Evolutionary conservation across 2,888 invertebrate genomes (phyloP), one percentile per base, ranked within the genome.

Genomic region (Poecilus cupreus): DNA sequence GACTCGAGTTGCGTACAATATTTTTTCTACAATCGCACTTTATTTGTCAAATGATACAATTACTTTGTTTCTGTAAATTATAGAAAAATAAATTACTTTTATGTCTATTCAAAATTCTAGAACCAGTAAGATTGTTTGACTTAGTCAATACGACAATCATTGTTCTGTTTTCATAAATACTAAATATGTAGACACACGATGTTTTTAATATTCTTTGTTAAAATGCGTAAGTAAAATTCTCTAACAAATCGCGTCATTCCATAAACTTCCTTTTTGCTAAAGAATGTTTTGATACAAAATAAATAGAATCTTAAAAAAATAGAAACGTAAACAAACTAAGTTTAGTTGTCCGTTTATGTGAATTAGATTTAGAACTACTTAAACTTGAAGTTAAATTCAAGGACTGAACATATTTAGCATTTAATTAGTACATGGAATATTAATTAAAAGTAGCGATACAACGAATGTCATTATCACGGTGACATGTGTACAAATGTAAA

Each of bases 401-500:
- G 60, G 26, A 11, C n/a, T 6, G 0, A 0, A n/a, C 18, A 26
- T 26, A 24, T 60, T 60, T 60, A 6, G 24, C 26, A 26, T 60
- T 60, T 26, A 60, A 60, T 13, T n/a, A 60, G 2, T n/a, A 60
- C 26, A 13, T 32, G 26, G 2, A 60, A 60, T 60, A 60, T 26
- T 13, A 51, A 51, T 11, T 26, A 10, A 11, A 60, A 60, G 13
- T 24, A 60, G 43, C 10, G 26, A 32, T 26, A 32, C 60, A 60
- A 26, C 24, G 24, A 60, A 54, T 3, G n/a, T 43, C 3, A 43
- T 43, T 43, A 13, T 60, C 60, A 26, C 60, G n/a, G 2, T 24
- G 60, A 13, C 60, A n/a, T 24, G 60, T 57, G 54, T 60, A 22
- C 60, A 26, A 11, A 60, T 60, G 60, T 13, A 60, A 26, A 60